Conservation (phyloP, 2,113 vertebrate species). For the Plotosus lineatus region DNA sequence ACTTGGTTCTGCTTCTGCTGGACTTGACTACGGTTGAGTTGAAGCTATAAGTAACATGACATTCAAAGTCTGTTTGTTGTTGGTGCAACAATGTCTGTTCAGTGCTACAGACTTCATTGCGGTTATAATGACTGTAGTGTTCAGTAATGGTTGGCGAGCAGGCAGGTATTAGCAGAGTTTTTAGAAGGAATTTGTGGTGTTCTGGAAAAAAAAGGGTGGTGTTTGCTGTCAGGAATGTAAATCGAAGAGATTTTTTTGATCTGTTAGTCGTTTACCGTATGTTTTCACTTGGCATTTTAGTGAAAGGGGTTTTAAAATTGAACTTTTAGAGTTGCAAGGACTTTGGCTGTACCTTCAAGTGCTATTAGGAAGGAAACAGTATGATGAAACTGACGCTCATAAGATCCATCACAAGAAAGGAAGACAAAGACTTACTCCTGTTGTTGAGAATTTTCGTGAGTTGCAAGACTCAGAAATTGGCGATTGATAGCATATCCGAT, state of each 20-base stretch:
- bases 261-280: neutral
- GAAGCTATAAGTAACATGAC: neutral
- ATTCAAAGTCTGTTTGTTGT: neutral
- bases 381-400: too few relatives aligned
- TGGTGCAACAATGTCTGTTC: neutral
- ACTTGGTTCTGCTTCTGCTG: neutral
- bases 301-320: neutral
- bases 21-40: neutral
- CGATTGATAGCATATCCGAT: too few relatives aligned
- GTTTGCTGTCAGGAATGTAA: neutral
- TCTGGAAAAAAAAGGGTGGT: neutral
- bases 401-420: too few relatives aligned
- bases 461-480: too few relatives aligned
- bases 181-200: neutral
- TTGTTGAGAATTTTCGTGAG: too few relatives aligned
- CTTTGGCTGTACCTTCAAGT: too few relatives aligned
- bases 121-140: neutral
- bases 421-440: too few relatives aligned
- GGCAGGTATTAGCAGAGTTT: neutral
- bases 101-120: neutral
- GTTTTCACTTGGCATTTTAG: neutral
- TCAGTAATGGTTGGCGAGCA: neutral
- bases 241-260: neutral
- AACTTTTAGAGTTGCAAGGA: too few relatives aligned
- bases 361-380: too few relatives aligned